Conservation (phyloP, 2,888 invertebrate species). For the Deilephila porcellus region DNA sequence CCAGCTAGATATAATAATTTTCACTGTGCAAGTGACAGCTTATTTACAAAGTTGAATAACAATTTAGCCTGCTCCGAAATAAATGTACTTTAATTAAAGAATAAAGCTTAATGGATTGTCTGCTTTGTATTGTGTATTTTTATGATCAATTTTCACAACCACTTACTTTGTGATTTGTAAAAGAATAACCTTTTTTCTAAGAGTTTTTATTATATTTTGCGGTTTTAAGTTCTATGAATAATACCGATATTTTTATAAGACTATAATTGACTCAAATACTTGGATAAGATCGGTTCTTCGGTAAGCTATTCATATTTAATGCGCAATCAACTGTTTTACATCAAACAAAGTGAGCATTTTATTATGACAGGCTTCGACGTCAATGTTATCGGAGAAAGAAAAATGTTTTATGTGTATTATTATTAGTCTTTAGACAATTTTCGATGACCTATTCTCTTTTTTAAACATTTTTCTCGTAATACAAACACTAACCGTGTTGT, state of each 20-base stretch:
- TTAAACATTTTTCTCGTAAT: background rate
- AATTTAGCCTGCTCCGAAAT: constrained; percentile 35
- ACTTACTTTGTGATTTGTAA: constrained; percentile 1
- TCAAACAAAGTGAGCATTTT: constrained; percentile 6
- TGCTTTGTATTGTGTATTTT: background rate
- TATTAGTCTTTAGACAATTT: background rate
- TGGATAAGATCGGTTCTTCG: background rate
- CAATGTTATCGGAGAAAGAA: background rate
- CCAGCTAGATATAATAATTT: constrained; percentile 37
- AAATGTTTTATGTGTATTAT: background rate
- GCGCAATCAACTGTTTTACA: constrained; percentile 7
- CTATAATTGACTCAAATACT: background rate
- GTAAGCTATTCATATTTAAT: constrained; percentile 11
- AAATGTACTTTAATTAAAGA: constrained; percentile 14
- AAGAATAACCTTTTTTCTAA: background rate
- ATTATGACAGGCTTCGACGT: constrained; percentile 10
- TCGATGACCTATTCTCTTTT: background rate
- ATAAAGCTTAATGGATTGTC: constrained; percentile 12
- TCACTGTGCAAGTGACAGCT: constrained; percentile 40
- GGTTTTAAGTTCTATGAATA: background rate
- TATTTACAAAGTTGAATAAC: constrained; percentile 37
- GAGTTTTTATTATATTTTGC: constrained; percentile 4
- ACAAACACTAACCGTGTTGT: constrained; percentile 1
- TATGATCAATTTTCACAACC: constrained; percentile 2
- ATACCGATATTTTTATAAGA: background rate